A percentile compares a stretch with the other conserved stretches of the same genome.
phyloP scores from a whole-genome alignment of 2,888 invertebrate species.

The Scotopteryx bipunctaria region DNA sequence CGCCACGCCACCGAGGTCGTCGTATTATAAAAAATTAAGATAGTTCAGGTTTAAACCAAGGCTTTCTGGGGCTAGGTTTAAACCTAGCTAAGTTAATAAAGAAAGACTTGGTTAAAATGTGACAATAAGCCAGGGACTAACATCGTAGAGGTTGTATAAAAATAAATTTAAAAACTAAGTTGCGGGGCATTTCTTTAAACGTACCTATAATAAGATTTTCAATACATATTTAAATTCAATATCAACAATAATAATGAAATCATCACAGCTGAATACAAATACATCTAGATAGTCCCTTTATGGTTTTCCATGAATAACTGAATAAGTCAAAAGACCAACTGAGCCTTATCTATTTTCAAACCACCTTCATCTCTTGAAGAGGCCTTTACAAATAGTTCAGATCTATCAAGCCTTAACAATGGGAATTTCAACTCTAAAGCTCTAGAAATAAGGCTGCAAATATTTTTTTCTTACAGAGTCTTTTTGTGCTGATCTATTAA shows the following conservation, averaged over 20 bases:
- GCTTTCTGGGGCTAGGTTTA: too few species aligned
- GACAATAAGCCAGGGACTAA: too few species aligned
- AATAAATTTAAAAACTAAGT: too few species aligned
- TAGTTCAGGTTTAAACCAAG: too few species aligned
- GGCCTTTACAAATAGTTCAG: slow-evolving; percentile 42
- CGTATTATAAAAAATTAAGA: too few species aligned
- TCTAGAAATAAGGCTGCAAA: background rate
- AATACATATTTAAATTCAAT: slow-evolving; percentile 27
- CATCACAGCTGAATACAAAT: slow-evolving; percentile 35
- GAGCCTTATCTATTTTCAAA: slow-evolving; percentile 65
- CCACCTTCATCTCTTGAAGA: slow-evolving; percentile 48
- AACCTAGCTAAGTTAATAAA: too few species aligned
- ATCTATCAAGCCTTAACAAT: slow-evolving; percentile 15
- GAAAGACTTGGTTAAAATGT: too few species aligned
- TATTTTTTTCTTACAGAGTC: background rate
- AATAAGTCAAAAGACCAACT: slow-evolving; percentile 60
- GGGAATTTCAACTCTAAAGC: background rate
- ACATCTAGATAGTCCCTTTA: slow-evolving; percentile 45
- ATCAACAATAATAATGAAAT: slow-evolving; percentile 29
- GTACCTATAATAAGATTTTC: slow-evolving; percentile 8
- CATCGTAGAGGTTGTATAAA: too few species aligned
- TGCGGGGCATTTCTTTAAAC: too few species aligned
- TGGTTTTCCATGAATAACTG: slow-evolving; percentile 71
- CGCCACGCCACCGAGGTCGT: too few species aligned
- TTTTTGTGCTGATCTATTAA: background rate